Percentiles rank a stretch among this genome's conserved stretches.
Evolutionary conservation across 2,113 vertebrate genomes (phyloP).

Genomic region (Xiphophorus hellerii): DNA sequence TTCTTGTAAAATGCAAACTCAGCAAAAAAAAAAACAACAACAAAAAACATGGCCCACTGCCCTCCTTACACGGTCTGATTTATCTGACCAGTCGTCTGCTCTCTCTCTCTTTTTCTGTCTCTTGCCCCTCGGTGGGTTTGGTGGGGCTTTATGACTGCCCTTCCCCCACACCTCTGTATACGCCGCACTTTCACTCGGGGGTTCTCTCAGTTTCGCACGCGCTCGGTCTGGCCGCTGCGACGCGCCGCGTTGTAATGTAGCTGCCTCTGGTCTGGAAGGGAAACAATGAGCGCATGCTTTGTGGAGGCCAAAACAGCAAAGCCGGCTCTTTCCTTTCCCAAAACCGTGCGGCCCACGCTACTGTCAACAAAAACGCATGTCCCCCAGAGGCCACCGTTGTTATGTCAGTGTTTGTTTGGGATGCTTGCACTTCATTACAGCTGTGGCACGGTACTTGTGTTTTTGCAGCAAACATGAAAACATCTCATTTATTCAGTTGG

Average conservation of each 20-base stretch:
- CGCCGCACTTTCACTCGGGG: slow-evolving; percentile 1
- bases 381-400: slow-evolving; percentile 14
- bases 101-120: slow-evolving; percentile 10
- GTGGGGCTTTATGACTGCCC: slow-evolving; percentile 27
- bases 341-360: slow-evolving; percentile 11
- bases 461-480: background rate
- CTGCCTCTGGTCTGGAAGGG: slow-evolving; percentile 46
- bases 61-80: slow-evolving; percentile 36
- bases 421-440: background rate
- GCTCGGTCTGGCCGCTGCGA: slow-evolving; percentile 41
- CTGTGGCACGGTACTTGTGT: background rate
- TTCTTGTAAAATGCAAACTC: slow-evolving; percentile 69
- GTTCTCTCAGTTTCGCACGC: slow-evolving; percentile 19
- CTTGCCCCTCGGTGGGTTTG: slow-evolving; percentile 34
- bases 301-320: slow-evolving; percentile 58
- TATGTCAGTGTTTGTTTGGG: slow-evolving; percentile 27
- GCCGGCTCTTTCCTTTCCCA: slow-evolving; percentile 57
- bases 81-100: slow-evolving; percentile 38
- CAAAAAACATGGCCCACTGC: background rate
- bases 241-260: slow-evolving; percentile 33
- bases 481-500: background rate
- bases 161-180: slow-evolving; percentile 26
- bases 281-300: slow-evolving; percentile 66
- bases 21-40: slow-evolving; percentile 49
- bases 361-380: slow-evolving; percentile 55